phyloP scores from a whole-genome alignment of 2,797 vertebrate species.

The Rhinophrynus dorsalis region DNA sequence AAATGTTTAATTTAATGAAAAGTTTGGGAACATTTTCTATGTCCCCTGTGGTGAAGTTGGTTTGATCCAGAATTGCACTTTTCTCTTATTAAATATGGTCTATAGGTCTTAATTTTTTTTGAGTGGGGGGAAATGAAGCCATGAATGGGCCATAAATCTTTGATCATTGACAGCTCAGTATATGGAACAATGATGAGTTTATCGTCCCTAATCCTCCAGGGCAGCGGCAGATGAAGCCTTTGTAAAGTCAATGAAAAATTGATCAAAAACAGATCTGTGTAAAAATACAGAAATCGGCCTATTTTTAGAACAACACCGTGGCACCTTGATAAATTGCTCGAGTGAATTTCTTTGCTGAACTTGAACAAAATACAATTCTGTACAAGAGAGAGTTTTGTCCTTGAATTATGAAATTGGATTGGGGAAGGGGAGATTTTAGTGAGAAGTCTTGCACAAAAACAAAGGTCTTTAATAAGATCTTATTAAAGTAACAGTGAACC shows the following conservation, averaged over 20 bases:
- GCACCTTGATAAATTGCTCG: slow-evolving; percentile 33
- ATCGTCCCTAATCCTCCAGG: slow-evolving; percentile 4
- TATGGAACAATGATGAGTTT: slow-evolving; percentile 3
- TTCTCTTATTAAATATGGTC: no score
- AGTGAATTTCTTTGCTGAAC: slow-evolving; percentile 14
- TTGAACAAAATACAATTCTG: not conserved
- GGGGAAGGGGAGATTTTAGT: no score
- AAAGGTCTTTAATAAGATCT: no score
- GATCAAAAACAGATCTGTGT: slow-evolving; percentile 29
- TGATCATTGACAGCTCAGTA: not conserved
- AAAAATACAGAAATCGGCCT: slow-evolving; percentile 26
- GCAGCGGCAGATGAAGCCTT: not conserved
- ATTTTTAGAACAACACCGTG: slow-evolving; percentile 21
- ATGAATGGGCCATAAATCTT: not conserved
- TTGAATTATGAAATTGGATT: not conserved
- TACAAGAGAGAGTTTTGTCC: not conserved
- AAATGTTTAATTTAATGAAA: no score
- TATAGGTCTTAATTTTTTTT: no score
- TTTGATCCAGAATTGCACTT: no score
- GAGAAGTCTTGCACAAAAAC: no score
- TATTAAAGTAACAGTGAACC: no score
- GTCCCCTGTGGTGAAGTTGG: no score
- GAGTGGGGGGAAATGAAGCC: no score
- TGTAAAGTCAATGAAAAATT: slow-evolving; percentile 36
- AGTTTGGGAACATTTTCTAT: no score